Conservation (phyloP, 2,888 invertebrate genomes). For the Idaea dimidiata region DNA sequence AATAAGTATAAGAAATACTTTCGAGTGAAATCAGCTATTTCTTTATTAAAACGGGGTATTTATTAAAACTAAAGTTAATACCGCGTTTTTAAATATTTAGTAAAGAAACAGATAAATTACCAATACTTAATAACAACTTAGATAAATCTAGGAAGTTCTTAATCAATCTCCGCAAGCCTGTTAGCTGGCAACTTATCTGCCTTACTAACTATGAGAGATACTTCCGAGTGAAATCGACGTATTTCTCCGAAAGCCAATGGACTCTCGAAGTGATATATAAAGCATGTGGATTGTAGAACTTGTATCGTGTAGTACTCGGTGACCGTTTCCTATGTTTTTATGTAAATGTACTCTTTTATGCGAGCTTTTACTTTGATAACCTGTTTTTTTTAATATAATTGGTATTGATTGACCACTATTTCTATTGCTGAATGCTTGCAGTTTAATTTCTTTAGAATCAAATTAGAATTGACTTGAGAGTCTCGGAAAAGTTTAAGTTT, state of each 20-base stretch:
- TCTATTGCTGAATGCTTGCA: no score
- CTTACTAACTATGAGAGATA: not conserved
- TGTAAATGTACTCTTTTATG: not conserved
- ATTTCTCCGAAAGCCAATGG: not conserved
- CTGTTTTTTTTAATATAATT: not conserved
- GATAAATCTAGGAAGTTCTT: not conserved
- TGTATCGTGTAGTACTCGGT: not conserved
- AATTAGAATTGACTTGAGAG: no score
- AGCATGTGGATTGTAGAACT: not conserved
- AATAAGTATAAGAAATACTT: no score
- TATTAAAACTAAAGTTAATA: no score
- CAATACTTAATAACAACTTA: no score
- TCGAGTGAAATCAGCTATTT: no score
- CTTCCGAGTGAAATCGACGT: conserved; percentile 2
- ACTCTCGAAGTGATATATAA: not conserved
- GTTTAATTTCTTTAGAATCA: no score
- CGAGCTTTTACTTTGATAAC: not conserved
- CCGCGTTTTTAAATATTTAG: no score
- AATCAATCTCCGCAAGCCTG: not conserved
- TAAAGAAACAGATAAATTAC: no score
- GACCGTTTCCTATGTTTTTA: not conserved
- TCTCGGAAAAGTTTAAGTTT: no score
- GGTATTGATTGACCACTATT: no score
- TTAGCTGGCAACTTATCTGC: not conserved
- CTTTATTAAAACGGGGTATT: no score